Base-by-base conservation (phyloP, 2,797 vertebrate species). In the Agapornis canus region DNA sequence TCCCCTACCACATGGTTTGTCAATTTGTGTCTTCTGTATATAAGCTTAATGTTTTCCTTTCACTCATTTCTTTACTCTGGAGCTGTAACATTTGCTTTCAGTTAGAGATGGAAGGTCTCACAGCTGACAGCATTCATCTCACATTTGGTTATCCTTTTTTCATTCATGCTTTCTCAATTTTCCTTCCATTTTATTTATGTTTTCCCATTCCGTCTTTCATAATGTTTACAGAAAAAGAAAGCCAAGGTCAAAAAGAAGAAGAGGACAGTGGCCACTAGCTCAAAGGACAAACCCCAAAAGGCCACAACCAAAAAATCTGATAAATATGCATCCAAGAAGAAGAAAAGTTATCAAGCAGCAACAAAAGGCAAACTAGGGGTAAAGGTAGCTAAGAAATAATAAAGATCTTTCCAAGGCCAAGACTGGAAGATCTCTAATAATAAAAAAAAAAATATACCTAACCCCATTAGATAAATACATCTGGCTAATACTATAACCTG, bases 391-490 rank as follows among this genome's bases (percentile, higher is more conserved):
- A 94, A 98, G 96, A 95, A 96, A 96, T 97, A 98, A 99, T 99
- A 99, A 98, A 99, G 99, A 99, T 99, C 98, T 99, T 98, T 97
- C 94, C 93, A 87, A 97, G 95, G 93, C 86, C 75, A 90, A 94
- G 97, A 96, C 94, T 97, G 98, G 98, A 99, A 99, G 98, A 99
- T 99, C 99, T 99, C 79, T 99, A 99, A 99, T 99, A 98, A 98
- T 96, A 35, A 35, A 96, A 96, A 97, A 97, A 97, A 87, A 94
- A 90, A 96, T 82, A 97, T 96, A 97, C 97, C 97, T 98, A 98
- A 98, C 98, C 97, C 95, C 94, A 96, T 96, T 98, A 98, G 98
- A 98, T 97, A 95, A 98, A 97, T 96, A 78, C 75, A 54, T 95
- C 89, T 98, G 97, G 97, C 92, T 97, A 98, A 98, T 98, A 95